These are phyloP conservation scores for Riptortus pedestris DNA, from an alignment of 1,140 invertebrate genomes.

Conservation along the genomic window DNA sequence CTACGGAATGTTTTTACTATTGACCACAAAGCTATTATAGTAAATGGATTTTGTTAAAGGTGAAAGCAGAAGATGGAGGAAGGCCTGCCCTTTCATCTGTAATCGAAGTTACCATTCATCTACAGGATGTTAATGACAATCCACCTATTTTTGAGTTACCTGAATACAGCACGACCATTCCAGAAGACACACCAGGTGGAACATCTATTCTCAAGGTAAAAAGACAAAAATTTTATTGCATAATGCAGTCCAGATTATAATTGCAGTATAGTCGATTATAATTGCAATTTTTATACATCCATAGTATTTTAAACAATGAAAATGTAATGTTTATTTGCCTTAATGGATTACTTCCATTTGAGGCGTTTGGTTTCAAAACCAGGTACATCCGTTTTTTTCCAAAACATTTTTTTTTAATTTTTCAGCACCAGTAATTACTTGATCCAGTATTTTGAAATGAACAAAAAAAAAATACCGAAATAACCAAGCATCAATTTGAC, in stretches of 20 bases:
- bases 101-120: constrained; percentile 64
- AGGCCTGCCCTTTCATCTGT: constrained; percentile 61
- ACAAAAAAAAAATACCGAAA: no score
- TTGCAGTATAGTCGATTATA: constrained; percentile 22
- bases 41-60: constrained; percentile 41
- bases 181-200: constrained; percentile 69
- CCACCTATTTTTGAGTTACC: constrained; percentile 64
- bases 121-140: constrained; percentile 82
- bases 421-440: no score
- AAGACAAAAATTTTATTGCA: neutral
- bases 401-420: no score
- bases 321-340: no score
- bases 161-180: constrained; percentile 63
- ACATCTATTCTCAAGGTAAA: constrained; percentile 64
- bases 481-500: no score
- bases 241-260: no score
- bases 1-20: no score
- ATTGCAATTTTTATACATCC: constrained; percentile 4
- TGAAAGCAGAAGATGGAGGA: constrained; percentile 70
- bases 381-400: no score
- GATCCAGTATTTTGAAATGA: no score
- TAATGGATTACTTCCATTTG: no score
- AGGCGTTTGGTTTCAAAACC: no score
- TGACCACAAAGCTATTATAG: no score
- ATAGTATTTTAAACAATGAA: neutral